Conservation (phyloP, 2,888 invertebrate species). For the Siphonodentalium dalli region DNA sequence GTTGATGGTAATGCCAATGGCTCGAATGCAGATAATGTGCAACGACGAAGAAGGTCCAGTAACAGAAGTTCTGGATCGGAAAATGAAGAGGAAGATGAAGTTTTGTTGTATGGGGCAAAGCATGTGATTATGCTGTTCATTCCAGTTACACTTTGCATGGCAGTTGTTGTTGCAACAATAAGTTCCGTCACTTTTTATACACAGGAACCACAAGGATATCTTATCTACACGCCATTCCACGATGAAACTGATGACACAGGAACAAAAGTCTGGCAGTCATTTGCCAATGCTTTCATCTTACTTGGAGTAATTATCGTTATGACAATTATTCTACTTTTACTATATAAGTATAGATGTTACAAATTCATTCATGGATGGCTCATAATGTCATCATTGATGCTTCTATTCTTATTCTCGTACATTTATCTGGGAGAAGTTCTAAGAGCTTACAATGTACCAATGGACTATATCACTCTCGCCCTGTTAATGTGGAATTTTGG, state of each 20-base stretch:
- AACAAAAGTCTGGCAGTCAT: constrained; percentile 93
- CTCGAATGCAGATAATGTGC: too few species aligned
- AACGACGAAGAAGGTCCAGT: too few species aligned
- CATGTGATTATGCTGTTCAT: constrained; percentile 99
- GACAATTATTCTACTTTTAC: constrained; percentile 90
- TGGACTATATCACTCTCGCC: constrained; percentile 89
- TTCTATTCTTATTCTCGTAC: constrained; percentile 93
- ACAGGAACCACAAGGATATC: constrained; percentile 64
- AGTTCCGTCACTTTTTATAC: constrained; percentile 92
- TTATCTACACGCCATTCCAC: constrained; percentile 96
- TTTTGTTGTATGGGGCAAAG: constrained; percentile 86
- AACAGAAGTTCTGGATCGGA: too few species aligned
- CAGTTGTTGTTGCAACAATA: constrained; percentile 96
- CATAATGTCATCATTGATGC: constrained; percentile 90
- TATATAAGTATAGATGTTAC: constrained; percentile 97
- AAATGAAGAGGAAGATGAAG: constrained; percentile 58
- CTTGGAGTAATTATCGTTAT: constrained; percentile 92
- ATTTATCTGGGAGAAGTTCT: constrained; percentile 95
- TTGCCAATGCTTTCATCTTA: constrained; percentile 94
- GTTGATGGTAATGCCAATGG: too few species aligned
- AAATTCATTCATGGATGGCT: constrained; percentile 97
- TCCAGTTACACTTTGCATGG: constrained; percentile 97
- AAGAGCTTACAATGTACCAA: constrained; percentile 91
- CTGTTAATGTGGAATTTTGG: constrained; percentile 97
- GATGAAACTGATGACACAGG: constrained; percentile 78